Base-by-base conservation (phyloP, 2,113 vertebrate genomes). In the Nothoprocta pentlandii region DNA sequence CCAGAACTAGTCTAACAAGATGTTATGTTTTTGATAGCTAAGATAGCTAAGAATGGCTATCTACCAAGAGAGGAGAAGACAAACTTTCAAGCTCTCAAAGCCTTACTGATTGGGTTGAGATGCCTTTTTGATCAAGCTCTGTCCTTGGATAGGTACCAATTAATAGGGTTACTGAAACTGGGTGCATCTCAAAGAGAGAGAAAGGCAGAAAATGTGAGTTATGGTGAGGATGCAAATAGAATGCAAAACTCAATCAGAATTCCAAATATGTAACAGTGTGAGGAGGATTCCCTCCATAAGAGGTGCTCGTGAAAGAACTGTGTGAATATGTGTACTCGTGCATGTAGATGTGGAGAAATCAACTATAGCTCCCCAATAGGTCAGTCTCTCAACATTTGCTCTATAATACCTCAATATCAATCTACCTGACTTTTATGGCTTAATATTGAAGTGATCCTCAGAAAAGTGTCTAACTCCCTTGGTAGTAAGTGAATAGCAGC, bases 401-500 rank as follows among this genome's bases (percentile, higher is more conserved):
- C 59, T 80, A 44, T 21, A 3, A 25, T 54, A 47, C 39, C 87
- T 76, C 89, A 79, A 87, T 59, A 93, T 81, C 75, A 41, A 75
- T 30, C 87, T 90, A 87, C 82, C 87, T 87, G 82, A 80, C 87
- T 92, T 91, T 49, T 54, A 62, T 74, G 76, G n/a, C 6, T 46
- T 26, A 87, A 54, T 51, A 16, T 28, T 91, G 90, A 92, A 87
- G 36, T 7, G 1, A 80, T 90, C 67, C 49, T 85, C 75, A 85
- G 67, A 88, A 91, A 85, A 88, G 82, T 88, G 94, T 93, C 96
- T 95, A 82, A 23, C 68, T 91, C 92, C 71, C 56, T 90, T 63
- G 68, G 76, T 73, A 80, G 95, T 94, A 91, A 95, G 93, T 91
- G 82, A 93, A 46, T 23, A 93, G 76, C 93, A 95, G 82, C 82